Conservation (phyloP, 1,140 invertebrate species). For the Camponotus floridanus region DNA sequence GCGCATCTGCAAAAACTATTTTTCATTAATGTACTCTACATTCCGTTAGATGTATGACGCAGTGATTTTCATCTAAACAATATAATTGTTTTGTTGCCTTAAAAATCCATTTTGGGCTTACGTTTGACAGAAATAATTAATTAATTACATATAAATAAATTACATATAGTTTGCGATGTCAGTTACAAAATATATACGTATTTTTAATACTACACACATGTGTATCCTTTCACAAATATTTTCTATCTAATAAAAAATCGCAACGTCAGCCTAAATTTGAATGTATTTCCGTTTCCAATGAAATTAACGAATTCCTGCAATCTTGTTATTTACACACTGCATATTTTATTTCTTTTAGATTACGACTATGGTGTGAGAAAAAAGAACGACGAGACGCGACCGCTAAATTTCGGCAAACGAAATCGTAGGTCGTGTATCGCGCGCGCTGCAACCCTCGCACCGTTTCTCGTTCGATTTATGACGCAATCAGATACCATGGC, state of each 20-base stretch:
- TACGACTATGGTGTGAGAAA: constrained; percentile 22
- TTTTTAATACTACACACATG: too few species aligned
- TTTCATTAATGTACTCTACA: constrained; percentile 52
- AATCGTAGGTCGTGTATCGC: constrained; percentile 75
- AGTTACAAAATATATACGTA: not conserved
- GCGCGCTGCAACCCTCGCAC: constrained; percentile 72
- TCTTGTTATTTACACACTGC: constrained; percentile 26
- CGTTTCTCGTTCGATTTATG: constrained; percentile 81
- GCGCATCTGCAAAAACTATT: constrained; percentile 50
- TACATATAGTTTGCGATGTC: not conserved
- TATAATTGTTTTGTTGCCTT: not conserved
- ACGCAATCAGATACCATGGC: constrained; percentile 83
- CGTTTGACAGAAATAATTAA: not conserved
- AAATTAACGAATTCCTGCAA: constrained; percentile 22
- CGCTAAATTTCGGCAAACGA: constrained; percentile 76
- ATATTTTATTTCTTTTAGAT: constrained; percentile 60
- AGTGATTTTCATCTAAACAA: constrained; percentile 27
- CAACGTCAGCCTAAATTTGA: not conserved
- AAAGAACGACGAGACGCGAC: constrained; percentile 59
- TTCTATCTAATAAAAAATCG: not conserved
- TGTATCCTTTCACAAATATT: not conserved
- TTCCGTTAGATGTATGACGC: constrained; percentile 17
- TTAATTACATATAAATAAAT: not conserved
- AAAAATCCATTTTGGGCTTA: not conserved
- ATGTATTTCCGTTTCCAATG: not conserved